Evolutionary conservation across 2,113 vertebrate species (phyloP).

Genomic region (Mus spicilegus): DNA sequence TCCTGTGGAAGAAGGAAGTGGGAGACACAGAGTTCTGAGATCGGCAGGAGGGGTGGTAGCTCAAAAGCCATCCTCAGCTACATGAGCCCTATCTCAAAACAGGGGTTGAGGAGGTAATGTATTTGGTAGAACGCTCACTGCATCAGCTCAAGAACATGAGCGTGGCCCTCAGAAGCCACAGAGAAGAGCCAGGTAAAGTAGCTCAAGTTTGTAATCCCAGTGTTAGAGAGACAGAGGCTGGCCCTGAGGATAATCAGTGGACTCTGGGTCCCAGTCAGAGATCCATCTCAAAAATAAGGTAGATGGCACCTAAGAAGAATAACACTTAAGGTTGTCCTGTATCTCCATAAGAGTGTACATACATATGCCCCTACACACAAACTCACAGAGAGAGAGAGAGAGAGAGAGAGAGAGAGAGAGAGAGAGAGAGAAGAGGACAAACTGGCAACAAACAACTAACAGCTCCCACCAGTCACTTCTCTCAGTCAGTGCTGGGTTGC

Average conservation of each 20-base stretch:
- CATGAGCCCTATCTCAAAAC: not conserved
- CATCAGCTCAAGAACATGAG: not conserved
- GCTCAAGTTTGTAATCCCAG: not conserved
- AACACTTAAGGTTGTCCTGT: not conserved
- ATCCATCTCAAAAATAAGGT: not conserved
- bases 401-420: too few relatives aligned
- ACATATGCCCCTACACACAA: too few relatives aligned
- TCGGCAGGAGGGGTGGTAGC: not conserved
- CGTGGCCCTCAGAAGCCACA: not conserved
- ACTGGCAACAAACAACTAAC: not conserved
- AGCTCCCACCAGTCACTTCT: not conserved
- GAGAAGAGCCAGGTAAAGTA: not conserved
- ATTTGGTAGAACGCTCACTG: not conserved
- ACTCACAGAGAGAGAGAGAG: not conserved
- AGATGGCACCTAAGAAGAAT: not conserved
- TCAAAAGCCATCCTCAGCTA: not conserved
- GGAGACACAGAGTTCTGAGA: not conserved
- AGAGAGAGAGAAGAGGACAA: too few relatives aligned
- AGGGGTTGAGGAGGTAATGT: not conserved
- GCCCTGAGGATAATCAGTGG: not conserved
- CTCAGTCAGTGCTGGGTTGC: not conserved
- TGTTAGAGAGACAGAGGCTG: not conserved
- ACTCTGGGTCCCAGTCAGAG: not conserved
- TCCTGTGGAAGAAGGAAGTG: too few relatives aligned
- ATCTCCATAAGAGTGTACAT: not conserved